Percentiles rank a stretch among this genome's conserved stretches.
Evolutionary conservation across 2,113 vertebrate genomes (phyloP).

Genomic region (Verasper variegatus): DNA sequence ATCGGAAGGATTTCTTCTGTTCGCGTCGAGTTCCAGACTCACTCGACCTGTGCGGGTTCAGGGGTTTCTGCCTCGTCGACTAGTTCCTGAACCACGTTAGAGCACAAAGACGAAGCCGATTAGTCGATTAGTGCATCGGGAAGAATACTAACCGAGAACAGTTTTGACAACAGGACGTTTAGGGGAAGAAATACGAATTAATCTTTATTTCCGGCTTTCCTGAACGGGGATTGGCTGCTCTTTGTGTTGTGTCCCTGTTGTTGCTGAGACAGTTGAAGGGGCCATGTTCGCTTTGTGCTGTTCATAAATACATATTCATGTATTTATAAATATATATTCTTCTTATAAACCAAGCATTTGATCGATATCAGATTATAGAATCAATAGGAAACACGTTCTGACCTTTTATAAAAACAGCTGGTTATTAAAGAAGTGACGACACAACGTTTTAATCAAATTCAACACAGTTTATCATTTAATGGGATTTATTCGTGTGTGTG

Average conservation of each 20-base stretch:
- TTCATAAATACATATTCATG: too few relatives aligned
- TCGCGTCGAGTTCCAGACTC: slow-evolving; percentile 73
- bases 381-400: too few relatives aligned
- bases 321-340: too few relatives aligned
- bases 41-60: neutral
- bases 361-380: too few relatives aligned
- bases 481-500: too few relatives aligned
- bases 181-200: rapidly evolving
- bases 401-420: slow-evolving; percentile 8
- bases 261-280: neutral
- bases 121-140: rapidly evolving
- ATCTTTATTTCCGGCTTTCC: neutral
- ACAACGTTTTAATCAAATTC: too few relatives aligned
- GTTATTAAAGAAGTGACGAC: neutral
- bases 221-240: neutral
- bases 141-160: rapidly evolving
- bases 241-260: neutral
- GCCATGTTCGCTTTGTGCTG: too few relatives aligned
- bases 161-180: rapidly evolving
- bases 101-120: neutral
- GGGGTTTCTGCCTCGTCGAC: neutral
- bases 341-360: too few relatives aligned
- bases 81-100: neutral
- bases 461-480: too few relatives aligned
- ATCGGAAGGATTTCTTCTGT: slow-evolving; percentile 34